A percentile compares a stretch with the other conserved stretches of the same genome.
Conservation (phyloP, 1,140 invertebrate genomes). For the Drosophila punjabiensis region DNA sequence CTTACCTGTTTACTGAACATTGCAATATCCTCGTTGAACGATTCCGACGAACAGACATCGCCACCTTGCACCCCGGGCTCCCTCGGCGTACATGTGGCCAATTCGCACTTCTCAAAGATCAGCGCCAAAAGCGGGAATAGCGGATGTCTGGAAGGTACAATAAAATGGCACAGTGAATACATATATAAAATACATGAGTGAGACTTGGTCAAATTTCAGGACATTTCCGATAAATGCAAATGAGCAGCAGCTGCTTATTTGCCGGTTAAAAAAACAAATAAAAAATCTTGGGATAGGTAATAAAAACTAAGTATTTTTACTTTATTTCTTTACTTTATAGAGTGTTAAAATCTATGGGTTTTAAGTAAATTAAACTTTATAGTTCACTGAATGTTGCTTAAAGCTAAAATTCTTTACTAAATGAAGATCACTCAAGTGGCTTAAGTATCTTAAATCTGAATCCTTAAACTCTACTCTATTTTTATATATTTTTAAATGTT, state of each 20-base stretch:
- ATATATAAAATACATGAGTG: constrained; percentile 11
- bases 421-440: no score
- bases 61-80: constrained; percentile 98
- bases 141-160: constrained; percentile 93
- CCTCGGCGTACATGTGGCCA: constrained; percentile 99
- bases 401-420: no score
- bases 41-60: constrained; percentile 99
- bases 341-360: no score
- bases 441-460: neutral
- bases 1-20: constrained; percentile 99
- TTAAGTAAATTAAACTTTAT: no score
- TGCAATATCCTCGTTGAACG: constrained; percentile 99
- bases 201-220: constrained; percentile 7
- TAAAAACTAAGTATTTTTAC: neutral
- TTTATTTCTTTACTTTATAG: neutral
- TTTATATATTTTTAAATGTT: neutral
- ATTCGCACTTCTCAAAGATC: constrained; percentile 99
- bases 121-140: constrained; percentile 98
- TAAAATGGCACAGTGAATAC: constrained; percentile 39
- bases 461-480: neutral
- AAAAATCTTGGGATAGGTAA: constrained; percentile 1
- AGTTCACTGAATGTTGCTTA: no score
- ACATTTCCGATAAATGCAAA: constrained; percentile 61
- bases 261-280: neutral
- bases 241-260: constrained; percentile 41